A percentile compares a stretch with the other conserved stretches of the same genome.
Evolutionary conservation across 2,888 invertebrate genomes (phyloP).

Genomic region (Oxycera nigricornis): DNA sequence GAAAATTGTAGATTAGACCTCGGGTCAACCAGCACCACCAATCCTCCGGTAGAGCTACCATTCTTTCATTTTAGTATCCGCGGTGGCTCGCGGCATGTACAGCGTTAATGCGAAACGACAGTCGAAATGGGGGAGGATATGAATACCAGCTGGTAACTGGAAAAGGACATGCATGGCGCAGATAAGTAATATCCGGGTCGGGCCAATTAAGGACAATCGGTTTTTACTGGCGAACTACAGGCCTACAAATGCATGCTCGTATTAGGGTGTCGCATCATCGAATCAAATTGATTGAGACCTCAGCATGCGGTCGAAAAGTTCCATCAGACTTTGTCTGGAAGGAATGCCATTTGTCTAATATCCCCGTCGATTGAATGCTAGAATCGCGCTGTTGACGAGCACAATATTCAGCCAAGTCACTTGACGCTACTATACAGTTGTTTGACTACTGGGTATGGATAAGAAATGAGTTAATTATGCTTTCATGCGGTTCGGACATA

Average conservation of each 20-base stretch:
- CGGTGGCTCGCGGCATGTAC: neutral
- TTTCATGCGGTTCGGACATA: conserved; percentile 4
- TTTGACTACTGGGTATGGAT: neutral
- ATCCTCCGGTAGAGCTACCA: neutral
- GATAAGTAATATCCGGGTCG: conserved; percentile 34
- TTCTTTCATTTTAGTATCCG: neutral
- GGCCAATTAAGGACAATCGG: conserved; percentile 37
- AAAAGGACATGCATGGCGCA: neutral
- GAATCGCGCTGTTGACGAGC: neutral
- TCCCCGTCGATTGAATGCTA: neutral
- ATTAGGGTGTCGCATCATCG: neutral
- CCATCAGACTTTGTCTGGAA: too few relatives aligned
- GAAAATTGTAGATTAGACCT: conserved; percentile 38
- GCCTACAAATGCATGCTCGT: conserved; percentile 4
- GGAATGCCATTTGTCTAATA: too few relatives aligned
- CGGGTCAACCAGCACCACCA: neutral
- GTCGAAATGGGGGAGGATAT: neutral
- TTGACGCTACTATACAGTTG: neutral
- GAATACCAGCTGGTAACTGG: neutral
- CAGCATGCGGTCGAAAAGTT: neutral
- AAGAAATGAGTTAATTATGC: conserved; percentile 17
- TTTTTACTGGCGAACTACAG: conserved; percentile 19
- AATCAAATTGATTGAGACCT: neutral
- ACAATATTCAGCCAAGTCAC: neutral
- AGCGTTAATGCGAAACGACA: neutral